These are phyloP conservation scores for Craseonycteris thonglongyai DNA, from an alignment of 2,113 vertebrate genomes.

Conservation along the genomic window DNA sequence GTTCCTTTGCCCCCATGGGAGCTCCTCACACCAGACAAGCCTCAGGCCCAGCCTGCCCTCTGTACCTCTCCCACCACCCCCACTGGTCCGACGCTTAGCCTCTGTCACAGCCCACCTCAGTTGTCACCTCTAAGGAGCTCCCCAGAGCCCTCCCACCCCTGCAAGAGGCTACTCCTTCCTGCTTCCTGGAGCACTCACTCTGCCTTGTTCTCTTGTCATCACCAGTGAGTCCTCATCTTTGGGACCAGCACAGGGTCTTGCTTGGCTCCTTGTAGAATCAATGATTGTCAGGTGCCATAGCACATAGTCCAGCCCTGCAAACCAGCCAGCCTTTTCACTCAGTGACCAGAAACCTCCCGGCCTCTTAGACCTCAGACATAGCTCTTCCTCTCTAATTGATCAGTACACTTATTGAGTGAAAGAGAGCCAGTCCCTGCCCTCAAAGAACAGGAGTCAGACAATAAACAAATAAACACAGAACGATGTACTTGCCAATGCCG, in stretches of 20 bases:
- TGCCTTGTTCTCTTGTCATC: background rate
- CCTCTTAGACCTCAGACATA: fast-evolving
- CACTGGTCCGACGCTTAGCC: background rate
- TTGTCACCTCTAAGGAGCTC: background rate
- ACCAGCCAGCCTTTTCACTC: background rate
- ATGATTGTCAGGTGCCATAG: background rate
- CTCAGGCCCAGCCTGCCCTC: background rate
- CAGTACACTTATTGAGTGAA: background rate
- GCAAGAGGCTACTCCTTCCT: background rate
- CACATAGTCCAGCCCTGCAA: background rate
- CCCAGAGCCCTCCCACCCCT: background rate
- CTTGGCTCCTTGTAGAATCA: background rate
- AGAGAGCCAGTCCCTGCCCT: background rate
- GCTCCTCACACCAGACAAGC: background rate
- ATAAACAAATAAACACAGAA: background rate
- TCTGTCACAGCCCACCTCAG: background rate
- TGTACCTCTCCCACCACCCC: no score
- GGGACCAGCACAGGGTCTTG: background rate
- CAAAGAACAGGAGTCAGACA: background rate
- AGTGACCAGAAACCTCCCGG: background rate
- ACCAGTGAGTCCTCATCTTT: background rate
- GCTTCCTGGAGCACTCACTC: background rate
- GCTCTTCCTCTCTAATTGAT: background rate
- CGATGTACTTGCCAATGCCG: background rate
- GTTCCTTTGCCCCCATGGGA: background rate